A percentile compares a stretch with the other conserved stretches of the same genome.
Evolutionary conservation across 2,888 invertebrate species (phyloP).

Genomic region (Agrotis clavis): DNA sequence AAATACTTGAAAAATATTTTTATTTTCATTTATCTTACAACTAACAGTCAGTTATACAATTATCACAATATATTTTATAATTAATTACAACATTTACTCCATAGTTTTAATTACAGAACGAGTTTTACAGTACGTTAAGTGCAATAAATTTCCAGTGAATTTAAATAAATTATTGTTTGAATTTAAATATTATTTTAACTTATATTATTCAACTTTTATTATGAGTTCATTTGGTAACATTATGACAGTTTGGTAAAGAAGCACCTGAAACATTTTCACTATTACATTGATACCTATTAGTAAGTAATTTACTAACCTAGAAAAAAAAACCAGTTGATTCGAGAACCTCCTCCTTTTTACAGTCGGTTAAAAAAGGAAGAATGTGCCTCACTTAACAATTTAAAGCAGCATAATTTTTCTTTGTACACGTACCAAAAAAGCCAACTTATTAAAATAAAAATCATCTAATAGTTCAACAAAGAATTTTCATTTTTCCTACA

Average conservation of each 20-base stretch:
- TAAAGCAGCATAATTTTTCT: too few relatives aligned
- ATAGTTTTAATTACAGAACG: slow-evolving; percentile 14
- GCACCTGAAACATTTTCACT: slow-evolving; percentile 27
- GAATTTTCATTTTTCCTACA: not conserved
- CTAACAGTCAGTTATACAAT: slow-evolving; percentile 65
- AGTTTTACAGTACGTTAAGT: slow-evolving; percentile 32
- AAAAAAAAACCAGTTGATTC: not conserved
- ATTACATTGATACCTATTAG: not conserved
- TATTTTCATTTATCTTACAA: slow-evolving; percentile 52
- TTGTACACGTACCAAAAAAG: too few relatives aligned
- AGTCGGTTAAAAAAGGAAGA: not conserved
- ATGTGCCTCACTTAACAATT: not conserved
- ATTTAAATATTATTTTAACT: slow-evolving; percentile 39
- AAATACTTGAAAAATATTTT: slow-evolving; percentile 11
- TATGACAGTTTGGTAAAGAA: slow-evolving; percentile 46
- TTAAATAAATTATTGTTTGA: slow-evolving; percentile 55
- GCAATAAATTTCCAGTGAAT: slow-evolving; percentile 30
- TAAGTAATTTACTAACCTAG: not conserved
- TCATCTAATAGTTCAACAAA: not conserved
- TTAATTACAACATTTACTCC: slow-evolving; percentile 17
- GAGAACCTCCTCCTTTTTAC: not conserved
- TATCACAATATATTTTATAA: slow-evolving; percentile 63
- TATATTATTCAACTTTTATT: slow-evolving; percentile 36
- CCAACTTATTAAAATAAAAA: too few relatives aligned
- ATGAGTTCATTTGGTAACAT: slow-evolving; percentile 70